Evolutionary conservation across 2,113 vertebrate genomes (phyloP), one percentile per base, ranked within the genome.

Genomic region (Orientallactaga bullata): DNA sequence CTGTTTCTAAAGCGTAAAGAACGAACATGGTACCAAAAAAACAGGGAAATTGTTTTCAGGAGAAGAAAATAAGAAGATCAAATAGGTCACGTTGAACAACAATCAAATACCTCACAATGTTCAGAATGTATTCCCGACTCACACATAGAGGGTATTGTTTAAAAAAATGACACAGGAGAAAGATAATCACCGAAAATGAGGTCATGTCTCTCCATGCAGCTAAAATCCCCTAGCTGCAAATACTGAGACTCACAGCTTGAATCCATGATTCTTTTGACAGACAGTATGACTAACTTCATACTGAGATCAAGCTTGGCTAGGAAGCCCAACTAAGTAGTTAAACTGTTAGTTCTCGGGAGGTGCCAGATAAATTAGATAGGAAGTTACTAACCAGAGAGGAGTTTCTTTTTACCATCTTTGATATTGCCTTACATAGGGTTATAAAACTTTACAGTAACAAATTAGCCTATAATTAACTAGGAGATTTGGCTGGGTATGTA

Each of bases 1-100:
- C 85, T 94, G 20, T 30, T 89, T 93, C 90, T 81, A 17, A 79
- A 90, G 73, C 68, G 18, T 80, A 86, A 95, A 91, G 93, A 96
- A 95, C 85, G 95, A 68, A 93, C 51, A 65, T 66, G 79, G 32
- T 24, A 20, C 0, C 32, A 37, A 81, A 88, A 94, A 97, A 88
- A 88, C 24, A 94, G 78, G 2, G 17, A 76, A 87, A 72, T 32
- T 17, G 28, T 71, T 92, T 95, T 37, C 65, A 96, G 84, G 96
- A 66, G 55, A 85, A 96, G 72, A 96, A 93, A 85, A 97, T 42
- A 63, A 92, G 66, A 82, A 90, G 37, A 72, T 92, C 88, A 60
- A 91, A 95, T 85, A 89, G 89, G 87, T 86, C 87, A 76, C 65
- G 86, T 88, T 80, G 28, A 88, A 96, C 28, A 88, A 82, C 55